A percentile compares a stretch with the other conserved stretches of the same genome.
phyloP scores from a whole-genome alignment of 92 coral and sea anemone genomes.

The Epizoanthus fatuus region DNA sequence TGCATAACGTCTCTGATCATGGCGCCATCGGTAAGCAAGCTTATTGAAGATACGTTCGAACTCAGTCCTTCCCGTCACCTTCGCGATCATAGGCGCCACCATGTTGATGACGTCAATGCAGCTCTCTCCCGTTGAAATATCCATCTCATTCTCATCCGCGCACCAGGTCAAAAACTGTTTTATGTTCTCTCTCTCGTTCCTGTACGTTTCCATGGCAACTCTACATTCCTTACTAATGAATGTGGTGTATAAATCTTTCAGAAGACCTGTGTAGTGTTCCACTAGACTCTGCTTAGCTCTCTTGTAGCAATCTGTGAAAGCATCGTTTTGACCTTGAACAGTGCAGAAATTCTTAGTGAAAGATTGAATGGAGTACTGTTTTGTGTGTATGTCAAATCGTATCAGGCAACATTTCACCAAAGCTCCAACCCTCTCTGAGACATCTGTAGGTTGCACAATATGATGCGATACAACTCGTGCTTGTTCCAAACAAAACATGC shows the following conservation, averaged over 20 bases:
- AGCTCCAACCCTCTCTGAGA: constrained; percentile 3
- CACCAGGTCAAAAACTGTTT: constrained; percentile 66
- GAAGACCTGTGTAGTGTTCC: constrained; percentile 20
- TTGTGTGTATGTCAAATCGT: not conserved
- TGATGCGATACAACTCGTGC: constrained; percentile 18
- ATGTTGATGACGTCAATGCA: constrained; percentile 52
- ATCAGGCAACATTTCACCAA: constrained; percentile 51
- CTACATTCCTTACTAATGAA: constrained; percentile 56
- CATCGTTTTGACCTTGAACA: not conserved
- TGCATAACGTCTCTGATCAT: constrained; percentile 20
- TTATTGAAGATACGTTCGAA: constrained; percentile 58
- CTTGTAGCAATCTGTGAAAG: constrained; percentile 5
- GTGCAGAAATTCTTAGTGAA: constrained; percentile 59
- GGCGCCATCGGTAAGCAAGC: constrained; percentile 45
- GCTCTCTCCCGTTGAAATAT: not conserved
- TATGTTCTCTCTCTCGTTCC: constrained; percentile 63
- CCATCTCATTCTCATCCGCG: constrained; percentile 27
- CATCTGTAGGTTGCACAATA: not conserved
- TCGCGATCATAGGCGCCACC: constrained; percentile 56
- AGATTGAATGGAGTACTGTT: constrained; percentile 46
- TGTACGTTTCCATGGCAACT: constrained; percentile 55
- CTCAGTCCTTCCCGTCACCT: constrained; percentile 55
- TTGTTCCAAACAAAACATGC: constrained; percentile 48
- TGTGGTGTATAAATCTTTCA: constrained; percentile 15
- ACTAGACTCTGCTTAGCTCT: constrained; percentile 51